phyloP scores from a whole-genome alignment of 2,888 invertebrate genomes.

The Cybosia mesomella region DNA sequence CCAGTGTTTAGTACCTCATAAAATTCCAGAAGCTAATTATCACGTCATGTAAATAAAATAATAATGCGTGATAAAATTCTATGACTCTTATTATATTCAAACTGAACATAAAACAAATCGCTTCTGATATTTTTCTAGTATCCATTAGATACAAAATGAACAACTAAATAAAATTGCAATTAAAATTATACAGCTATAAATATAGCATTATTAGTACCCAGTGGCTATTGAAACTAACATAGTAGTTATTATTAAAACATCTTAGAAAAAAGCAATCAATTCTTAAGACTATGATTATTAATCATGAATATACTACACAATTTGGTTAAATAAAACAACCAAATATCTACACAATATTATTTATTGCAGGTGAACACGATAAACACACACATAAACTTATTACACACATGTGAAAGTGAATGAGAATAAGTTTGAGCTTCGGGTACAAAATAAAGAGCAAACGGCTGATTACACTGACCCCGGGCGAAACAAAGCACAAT shows the following conservation, averaged over 20 bases:
- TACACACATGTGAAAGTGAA: constrained; percentile 53
- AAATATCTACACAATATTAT: constrained; percentile 47
- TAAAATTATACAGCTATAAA: constrained; percentile 28
- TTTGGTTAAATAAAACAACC: constrained; percentile 47
- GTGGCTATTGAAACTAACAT: constrained; percentile 38
- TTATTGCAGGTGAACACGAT: constrained; percentile 37
- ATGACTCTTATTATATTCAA: constrained; percentile 9
- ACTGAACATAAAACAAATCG: constrained; percentile 14
- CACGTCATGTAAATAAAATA: constrained; percentile 6
- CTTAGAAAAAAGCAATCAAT: constrained; percentile 47
- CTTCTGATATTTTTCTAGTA: constrained; percentile 11
- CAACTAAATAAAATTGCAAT: constrained; percentile 18
- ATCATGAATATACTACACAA: constrained; percentile 49
- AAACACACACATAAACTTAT: constrained; percentile 17
- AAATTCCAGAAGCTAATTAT: neutral
- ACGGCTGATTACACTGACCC: constrained; percentile 80
- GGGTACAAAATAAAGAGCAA: constrained; percentile 69
- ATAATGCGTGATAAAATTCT: constrained; percentile 12
- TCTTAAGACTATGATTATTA: constrained; percentile 46
- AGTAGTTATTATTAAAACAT: constrained; percentile 48
- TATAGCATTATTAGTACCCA: constrained; percentile 32
- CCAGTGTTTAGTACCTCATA: neutral
- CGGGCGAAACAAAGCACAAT: constrained; percentile 81
- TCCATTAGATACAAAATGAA: constrained; percentile 5
- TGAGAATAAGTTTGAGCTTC: constrained; percentile 58